Evolutionary conservation across 2,888 invertebrate species (phyloP).

Genomic region (Cataglyphis livida): DNA sequence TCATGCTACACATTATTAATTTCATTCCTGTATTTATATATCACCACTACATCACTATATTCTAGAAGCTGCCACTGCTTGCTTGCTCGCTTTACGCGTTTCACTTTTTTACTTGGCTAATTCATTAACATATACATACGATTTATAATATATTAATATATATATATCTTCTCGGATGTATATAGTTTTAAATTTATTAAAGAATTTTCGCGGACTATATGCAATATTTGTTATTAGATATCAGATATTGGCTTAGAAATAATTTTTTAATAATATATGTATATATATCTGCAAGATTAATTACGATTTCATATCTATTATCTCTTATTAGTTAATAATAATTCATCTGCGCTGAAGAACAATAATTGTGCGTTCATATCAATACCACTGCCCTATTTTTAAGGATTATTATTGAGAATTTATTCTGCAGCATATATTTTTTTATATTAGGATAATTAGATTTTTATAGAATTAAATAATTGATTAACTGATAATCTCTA

Average conservation of each 20-base stretch:
- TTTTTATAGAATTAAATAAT: neutral
- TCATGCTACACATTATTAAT: constrained; percentile 72
- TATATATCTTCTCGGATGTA: constrained; percentile 5
- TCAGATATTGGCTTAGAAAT: neutral
- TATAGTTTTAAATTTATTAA: constrained; percentile 14
- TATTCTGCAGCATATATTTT: neutral
- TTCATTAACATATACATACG: constrained; percentile 8
- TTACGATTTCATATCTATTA: neutral
- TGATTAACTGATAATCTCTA: neutral
- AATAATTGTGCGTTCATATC: neutral
- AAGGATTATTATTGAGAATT: neutral
- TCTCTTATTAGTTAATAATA: neutral
- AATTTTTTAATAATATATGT: constrained; percentile 11
- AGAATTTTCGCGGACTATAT: neutral
- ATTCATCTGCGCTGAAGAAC: neutral
- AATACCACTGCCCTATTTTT: neutral
- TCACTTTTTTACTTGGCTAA: constrained; percentile 48
- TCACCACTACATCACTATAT: constrained; percentile 70
- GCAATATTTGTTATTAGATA: neutral
- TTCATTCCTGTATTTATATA: constrained; percentile 64
- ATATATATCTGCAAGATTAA: neutral
- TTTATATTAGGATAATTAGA: neutral
- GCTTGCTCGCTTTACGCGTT: constrained; percentile 81
- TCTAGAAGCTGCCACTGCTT: constrained; percentile 80
- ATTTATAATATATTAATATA: constrained; percentile 28